Base-by-base conservation (phyloP, 1,140 invertebrate species). In the Calliphora vicina region DNA sequence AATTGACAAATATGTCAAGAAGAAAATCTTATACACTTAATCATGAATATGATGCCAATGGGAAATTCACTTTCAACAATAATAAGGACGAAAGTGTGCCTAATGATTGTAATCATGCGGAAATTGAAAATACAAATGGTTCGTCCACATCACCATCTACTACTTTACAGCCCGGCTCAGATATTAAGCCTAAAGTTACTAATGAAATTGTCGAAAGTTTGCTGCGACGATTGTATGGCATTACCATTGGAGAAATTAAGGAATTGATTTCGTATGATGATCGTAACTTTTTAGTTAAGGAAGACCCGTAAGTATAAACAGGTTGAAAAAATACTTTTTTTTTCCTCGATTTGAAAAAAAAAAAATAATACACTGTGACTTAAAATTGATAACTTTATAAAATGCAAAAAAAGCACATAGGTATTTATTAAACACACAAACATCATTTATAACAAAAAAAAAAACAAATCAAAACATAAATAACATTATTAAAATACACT, bases 191-290 rank as follows among this genome's bases (percentile, higher is more conserved):
- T 0, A 88, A 92, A 23, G 89, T 95, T 9, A 91, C 92, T 74
- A 85, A 91, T 12, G 91, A 94, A 13, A 87, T 88, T 2, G 94
- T 93, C 0, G 91, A 91, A 83, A 87, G 92, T 5, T 86, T 96
- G 1, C 90, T 94, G 0, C 90, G 93, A 85, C 90, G 92, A 3
- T 90, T 96, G 0, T 97, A 96, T 86, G 95, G 95, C 1, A 92
- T 96, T 12, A 92, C 92, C 9, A 92, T 93, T 1, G 91, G 91
- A n/a, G 92, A 92, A 27, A 92, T 96, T 2, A 92, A 90, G 17
- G 94, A 95, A 87, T 88, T 97, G 0, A 94, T 95, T 83, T 94
- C 94, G 13, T 97, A 97, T 87, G 96, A 97, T 87, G 96, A 97
- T 90, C 94, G 93, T 86, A 97, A 97, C 90, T 97, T 94, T 86